These are phyloP conservation scores for Microcebus tavaratra DNA, from an alignment of 2,113 vertebrate species.

Conservation along the genomic window DNA sequence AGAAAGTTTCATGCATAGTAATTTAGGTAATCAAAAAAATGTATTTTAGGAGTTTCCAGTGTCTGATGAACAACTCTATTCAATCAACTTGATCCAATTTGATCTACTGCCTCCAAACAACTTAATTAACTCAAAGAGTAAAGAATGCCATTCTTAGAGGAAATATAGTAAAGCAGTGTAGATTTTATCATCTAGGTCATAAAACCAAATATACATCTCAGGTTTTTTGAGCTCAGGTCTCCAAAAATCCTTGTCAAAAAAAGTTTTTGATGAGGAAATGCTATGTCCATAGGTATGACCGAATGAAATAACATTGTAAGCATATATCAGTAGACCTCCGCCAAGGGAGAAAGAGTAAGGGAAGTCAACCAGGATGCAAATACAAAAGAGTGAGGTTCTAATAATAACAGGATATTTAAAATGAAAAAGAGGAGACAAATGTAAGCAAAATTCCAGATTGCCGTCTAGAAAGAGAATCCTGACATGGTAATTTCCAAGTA, in stretches of 20 bases:
- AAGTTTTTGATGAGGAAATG: neutral
- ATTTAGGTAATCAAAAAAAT: conserved; percentile 43
- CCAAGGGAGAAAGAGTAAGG: neutral
- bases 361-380: neutral
- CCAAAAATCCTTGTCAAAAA: neutral
- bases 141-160: neutral
- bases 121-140: conserved; percentile 28
- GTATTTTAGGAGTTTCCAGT: conserved; percentile 4
- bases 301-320: neutral
- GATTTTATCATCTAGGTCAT: conserved; percentile 24
- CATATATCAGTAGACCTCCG: neutral
- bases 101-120: neutral
- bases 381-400: neutral
- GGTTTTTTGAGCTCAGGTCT: neutral
- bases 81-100: neutral
- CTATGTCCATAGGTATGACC: neutral
- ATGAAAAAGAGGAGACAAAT: neutral
- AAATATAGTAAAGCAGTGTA: neutral
- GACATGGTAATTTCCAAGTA: neutral
- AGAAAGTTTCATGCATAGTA: neutral
- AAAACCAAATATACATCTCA: conserved; percentile 31
- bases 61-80: neutral
- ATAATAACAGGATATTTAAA: neutral
- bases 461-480: neutral
- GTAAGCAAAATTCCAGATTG: neutral